Conservation (phyloP, 2,888 invertebrate genomes). For the Ochropleura plecta region DNA sequence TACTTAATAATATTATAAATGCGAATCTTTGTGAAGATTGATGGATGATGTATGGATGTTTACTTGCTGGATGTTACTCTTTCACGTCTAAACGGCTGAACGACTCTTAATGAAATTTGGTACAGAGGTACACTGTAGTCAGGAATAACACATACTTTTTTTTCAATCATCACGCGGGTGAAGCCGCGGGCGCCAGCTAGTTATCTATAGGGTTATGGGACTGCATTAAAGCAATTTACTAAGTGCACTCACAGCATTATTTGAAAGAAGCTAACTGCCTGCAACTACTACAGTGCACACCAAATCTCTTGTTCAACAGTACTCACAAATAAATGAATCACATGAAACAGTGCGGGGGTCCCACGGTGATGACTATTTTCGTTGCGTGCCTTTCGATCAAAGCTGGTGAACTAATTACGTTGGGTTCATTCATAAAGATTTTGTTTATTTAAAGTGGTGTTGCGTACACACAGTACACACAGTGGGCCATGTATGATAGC, state of each 20-base stretch:
- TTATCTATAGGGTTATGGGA: neutral
- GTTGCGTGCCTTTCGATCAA: conserved; percentile 57
- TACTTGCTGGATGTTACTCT: too few relatives aligned
- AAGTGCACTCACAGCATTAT: neutral
- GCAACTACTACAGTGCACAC: neutral
- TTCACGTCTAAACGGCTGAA: too few relatives aligned
- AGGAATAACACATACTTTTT: too few relatives aligned
- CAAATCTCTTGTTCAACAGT: neutral
- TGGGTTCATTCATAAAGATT: conserved; percentile 60
- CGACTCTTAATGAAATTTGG: too few relatives aligned
- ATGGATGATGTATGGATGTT: too few relatives aligned
- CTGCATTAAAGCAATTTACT: neutral
- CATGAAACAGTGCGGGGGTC: conserved; percentile 58
- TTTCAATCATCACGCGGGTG: too few relatives aligned
- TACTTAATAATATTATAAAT: too few relatives aligned
- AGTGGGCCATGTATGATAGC: conserved; percentile 1
- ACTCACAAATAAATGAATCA: conserved; percentile 33
- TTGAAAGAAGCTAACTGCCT: neutral
- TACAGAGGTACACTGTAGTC: too few relatives aligned
- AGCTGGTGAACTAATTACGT: conserved; percentile 63
- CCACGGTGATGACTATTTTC: conserved; percentile 57
- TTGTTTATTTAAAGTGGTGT: conserved; percentile 19
- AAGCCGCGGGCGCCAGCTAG: too few relatives aligned
- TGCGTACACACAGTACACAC: neutral
- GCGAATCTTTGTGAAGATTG: too few relatives aligned